These are phyloP conservation scores for Grammomys surdaster DNA, from an alignment of 2,113 vertebrate genomes.

Conservation along the genomic window DNA sequence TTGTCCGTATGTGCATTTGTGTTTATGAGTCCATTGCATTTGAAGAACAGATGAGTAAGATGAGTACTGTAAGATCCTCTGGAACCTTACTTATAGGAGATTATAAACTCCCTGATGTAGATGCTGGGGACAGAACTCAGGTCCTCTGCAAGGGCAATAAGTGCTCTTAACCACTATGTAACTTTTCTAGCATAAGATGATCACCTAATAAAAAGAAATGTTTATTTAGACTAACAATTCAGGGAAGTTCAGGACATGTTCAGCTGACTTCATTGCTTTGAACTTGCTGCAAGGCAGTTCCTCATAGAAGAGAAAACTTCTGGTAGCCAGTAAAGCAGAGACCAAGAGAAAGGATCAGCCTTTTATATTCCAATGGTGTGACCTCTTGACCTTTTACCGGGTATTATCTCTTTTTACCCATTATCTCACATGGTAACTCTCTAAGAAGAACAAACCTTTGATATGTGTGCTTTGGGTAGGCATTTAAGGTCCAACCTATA, in stretches of 20 bases:
- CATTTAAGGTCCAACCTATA: not conserved
- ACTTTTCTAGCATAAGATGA: not conserved
- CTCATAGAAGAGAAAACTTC: not conserved
- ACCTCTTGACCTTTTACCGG: too few relatives aligned
- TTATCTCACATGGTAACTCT: too few relatives aligned
- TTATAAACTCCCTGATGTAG: not conserved
- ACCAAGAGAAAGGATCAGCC: not conserved
- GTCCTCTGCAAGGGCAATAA: not conserved
- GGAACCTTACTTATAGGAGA: not conserved
- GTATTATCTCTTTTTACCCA: too few relatives aligned
- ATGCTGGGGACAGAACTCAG: not conserved
- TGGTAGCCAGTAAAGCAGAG: not conserved
- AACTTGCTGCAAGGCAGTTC: not conserved
- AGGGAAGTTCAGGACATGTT: not conserved
- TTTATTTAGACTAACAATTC: not conserved
- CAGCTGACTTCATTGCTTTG: not conserved
- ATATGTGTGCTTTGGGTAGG: fast-evolving
- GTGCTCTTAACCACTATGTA: not conserved
- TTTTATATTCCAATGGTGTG: not conserved
- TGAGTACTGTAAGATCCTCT: not conserved
- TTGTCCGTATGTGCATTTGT: not conserved
- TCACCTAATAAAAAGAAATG: not conserved
- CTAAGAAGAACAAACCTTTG: not conserved
- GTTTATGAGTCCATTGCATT: too few relatives aligned
- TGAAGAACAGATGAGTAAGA: not conserved